Percentiles rank a stretch among this genome's conserved stretches.
phyloP scores from a whole-genome alignment of 37 sponge, comb jelly and placozoan species.

The Bolinopsis microptera region DNA sequence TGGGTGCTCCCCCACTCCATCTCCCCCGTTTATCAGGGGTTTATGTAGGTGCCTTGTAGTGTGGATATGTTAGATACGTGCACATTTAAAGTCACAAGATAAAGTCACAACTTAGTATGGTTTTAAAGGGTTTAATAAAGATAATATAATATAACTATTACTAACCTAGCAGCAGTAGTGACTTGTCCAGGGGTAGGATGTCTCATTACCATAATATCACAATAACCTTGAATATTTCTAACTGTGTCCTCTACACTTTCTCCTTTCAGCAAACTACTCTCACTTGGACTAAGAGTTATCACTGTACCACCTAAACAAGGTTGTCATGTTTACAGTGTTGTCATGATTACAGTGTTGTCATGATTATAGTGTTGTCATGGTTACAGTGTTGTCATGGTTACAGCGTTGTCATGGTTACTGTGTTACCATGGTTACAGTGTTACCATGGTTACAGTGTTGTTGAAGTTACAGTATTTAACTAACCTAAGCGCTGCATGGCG shows the following conservation, averaged over 20 bases:
- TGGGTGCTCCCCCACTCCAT: conserved; percentile 97
- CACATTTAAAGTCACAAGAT: too few species aligned
- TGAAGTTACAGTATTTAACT: too few species aligned
- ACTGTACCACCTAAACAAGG: conserved; percentile 73
- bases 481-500: conserved; percentile 94
- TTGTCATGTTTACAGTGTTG: too few species aligned
- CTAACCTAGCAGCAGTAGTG: conserved; percentile 54
- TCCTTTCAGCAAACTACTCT: conserved; percentile 93
- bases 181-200: conserved; percentile 90
- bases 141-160: neutral
- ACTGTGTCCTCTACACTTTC: conserved; percentile 94
- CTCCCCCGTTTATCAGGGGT: conserved; percentile 97
- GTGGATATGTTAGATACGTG: too few species aligned
- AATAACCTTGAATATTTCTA: conserved; percentile 87
- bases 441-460: too few species aligned
- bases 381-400: too few species aligned
- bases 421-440: too few species aligned
- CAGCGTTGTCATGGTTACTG: too few species aligned
- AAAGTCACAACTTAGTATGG: too few species aligned
- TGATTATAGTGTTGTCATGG: too few species aligned
- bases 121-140: too few species aligned
- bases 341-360: too few species aligned
- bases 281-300: conserved; percentile 74
- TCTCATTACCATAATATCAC: conserved; percentile 89
- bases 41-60: neutral